Percentiles rank a stretch among this genome's conserved stretches.
Evolutionary conservation across 2,888 invertebrate species (phyloP).

Genomic region (Urechis unicinctus): DNA sequence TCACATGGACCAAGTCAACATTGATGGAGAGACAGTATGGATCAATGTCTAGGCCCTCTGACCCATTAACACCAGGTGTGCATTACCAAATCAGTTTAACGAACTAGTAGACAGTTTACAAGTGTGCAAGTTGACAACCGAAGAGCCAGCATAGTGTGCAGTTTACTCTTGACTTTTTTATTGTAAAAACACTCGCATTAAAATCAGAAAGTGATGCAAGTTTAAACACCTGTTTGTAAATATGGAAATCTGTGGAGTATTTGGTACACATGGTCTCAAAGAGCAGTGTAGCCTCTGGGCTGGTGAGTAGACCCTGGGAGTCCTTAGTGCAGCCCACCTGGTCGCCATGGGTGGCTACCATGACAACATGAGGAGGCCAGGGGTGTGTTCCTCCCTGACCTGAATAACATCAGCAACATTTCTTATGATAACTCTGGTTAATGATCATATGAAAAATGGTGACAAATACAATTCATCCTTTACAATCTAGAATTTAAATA

Average conservation of each 20-base stretch:
- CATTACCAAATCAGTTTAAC: too few relatives aligned
- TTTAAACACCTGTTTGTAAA: slow-evolving; percentile 53
- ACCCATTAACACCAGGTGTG: too few relatives aligned
- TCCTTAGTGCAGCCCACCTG: slow-evolving; percentile 54
- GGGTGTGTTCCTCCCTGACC: slow-evolving; percentile 59
- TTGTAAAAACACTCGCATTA: too few relatives aligned
- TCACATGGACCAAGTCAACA: too few relatives aligned
- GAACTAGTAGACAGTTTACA: too few relatives aligned
- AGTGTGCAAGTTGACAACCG: too few relatives aligned
- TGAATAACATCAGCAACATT: too few relatives aligned
- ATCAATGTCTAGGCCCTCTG: too few relatives aligned
- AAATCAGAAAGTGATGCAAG: too few relatives aligned
- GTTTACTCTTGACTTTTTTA: too few relatives aligned
- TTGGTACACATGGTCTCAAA: slow-evolving; percentile 37
- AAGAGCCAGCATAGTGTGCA: too few relatives aligned
- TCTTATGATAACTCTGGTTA: slow-evolving; percentile 2
- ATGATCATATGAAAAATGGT: neutral
- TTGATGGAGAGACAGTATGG: too few relatives aligned
- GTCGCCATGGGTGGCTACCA: slow-evolving; percentile 64
- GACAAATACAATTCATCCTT: neutral
- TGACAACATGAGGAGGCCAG: slow-evolving; percentile 55
- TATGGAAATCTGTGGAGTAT: slow-evolving; percentile 58
- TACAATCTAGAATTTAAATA: neutral
- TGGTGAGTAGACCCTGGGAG: slow-evolving; percentile 58
- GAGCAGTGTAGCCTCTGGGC: slow-evolving; percentile 37